phyloP scores from a whole-genome alignment of 2,113 vertebrate species.

The Panthera leo region DNA sequence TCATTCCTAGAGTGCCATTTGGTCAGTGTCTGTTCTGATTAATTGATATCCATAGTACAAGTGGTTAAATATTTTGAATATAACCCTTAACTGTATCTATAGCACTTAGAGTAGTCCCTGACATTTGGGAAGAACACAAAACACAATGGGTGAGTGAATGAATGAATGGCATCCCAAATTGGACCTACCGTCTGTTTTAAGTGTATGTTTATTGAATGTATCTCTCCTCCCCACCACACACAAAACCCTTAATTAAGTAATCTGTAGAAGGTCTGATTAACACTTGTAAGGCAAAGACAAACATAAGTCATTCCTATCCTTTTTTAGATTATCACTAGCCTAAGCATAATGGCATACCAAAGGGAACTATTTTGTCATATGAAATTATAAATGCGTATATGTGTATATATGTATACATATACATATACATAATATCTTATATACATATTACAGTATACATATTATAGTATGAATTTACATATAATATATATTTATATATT shows the following conservation, averaged over 20 bases:
- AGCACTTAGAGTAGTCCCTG: background rate
- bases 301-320: background rate
- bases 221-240: background rate
- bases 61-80: constrained; percentile 6
- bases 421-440: too few relatives aligned
- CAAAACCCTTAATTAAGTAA: background rate
- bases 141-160: background rate
- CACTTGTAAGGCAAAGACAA: background rate
- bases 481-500: background rate
- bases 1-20: background rate
- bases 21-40: background rate
- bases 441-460: background rate
- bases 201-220: background rate
- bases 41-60: background rate
- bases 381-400: background rate
- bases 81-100: background rate
- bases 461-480: background rate
- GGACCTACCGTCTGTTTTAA: background rate
- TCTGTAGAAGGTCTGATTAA: background rate
- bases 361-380: background rate
- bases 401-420: background rate
- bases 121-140: background rate
- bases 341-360: background rate
- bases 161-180: background rate
- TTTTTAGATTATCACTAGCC: background rate